These are phyloP conservation scores for Callipepla squamata DNA, from an alignment of 2,113 vertebrate species.

Conservation along the genomic window DNA sequence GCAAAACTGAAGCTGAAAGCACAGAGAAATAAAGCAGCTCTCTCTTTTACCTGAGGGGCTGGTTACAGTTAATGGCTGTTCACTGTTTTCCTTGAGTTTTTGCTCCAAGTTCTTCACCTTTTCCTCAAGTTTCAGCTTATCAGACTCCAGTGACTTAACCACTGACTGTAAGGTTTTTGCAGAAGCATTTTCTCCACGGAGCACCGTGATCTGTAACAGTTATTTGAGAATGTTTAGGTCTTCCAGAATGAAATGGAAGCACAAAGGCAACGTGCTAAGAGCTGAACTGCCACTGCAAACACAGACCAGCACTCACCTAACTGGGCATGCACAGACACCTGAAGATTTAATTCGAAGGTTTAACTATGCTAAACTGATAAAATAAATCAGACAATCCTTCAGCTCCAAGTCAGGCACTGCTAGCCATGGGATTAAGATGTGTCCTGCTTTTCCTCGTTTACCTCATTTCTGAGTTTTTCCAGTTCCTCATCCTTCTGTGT, in stretches of 20 bases:
- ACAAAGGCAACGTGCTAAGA: not conserved
- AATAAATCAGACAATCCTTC: not conserved
- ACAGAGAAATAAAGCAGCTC: accelerated
- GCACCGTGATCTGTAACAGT: constrained; percentile 80
- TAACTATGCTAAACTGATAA: not conserved
- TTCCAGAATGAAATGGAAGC: not conserved
- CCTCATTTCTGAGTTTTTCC: constrained; percentile 89
- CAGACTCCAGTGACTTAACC: constrained; percentile 86
- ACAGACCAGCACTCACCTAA: not conserved
- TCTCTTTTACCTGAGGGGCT: constrained; percentile 73
- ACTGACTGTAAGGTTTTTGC: constrained; percentile 84
- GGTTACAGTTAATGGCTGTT: constrained; percentile 60
- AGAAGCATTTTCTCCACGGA: constrained; percentile 84
- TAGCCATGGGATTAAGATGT: not conserved
- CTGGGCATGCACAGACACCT: not conserved
- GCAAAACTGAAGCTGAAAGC: not conserved
- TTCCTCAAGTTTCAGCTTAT: constrained; percentile 88
- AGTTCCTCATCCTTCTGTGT: constrained; percentile 91
- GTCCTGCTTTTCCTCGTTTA: constrained; percentile 31
- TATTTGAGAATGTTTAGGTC: not conserved
- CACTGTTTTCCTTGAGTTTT: constrained; percentile 79
- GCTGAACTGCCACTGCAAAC: not conserved
- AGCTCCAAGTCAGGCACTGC: not conserved
- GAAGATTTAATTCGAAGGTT: not conserved
- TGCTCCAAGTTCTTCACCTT: constrained; percentile 87